phyloP scores from a whole-genome alignment of 2,888 invertebrate species.

The Eudemis profundana region DNA sequence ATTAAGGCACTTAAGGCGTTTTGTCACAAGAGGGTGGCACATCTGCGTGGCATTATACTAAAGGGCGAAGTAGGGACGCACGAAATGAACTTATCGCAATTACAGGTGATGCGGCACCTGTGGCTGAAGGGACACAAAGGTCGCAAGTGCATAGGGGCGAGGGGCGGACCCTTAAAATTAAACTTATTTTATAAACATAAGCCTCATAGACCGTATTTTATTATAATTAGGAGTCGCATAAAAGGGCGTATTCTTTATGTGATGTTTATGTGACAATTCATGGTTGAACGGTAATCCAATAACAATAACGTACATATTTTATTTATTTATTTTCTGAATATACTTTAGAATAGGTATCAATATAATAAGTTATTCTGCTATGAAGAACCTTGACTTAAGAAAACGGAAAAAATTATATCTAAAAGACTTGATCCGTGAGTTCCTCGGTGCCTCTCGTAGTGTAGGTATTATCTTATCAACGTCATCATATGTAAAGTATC shows the following conservation, averaged over 20 bases:
- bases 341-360: too few species aligned
- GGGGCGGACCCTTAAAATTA: neutral
- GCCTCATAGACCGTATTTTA: neutral
- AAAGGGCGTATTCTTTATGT: neutral
- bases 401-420: too few species aligned
- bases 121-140: slow-evolving; percentile 68
- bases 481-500: too few species aligned
- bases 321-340: too few species aligned
- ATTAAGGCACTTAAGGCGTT: neutral
- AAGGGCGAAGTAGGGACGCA: slow-evolving; percentile 54
- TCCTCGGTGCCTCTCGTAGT: too few species aligned
- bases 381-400: too few species aligned
- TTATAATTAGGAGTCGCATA: neutral
- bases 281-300: too few species aligned
- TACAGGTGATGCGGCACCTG: slow-evolving; percentile 79
- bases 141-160: slow-evolving; percentile 49
- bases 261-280: too few species aligned
- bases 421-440: too few species aligned
- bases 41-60: slow-evolving; percentile 47
- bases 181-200: neutral
- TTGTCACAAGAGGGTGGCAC: slow-evolving; percentile 46
- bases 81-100: slow-evolving; percentile 58
- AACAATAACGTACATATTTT: too few species aligned
- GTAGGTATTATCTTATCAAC: too few species aligned
- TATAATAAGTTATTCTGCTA: too few species aligned